Conservation (phyloP, 2,888 invertebrate species). For the Octonoba sinensis region DNA sequence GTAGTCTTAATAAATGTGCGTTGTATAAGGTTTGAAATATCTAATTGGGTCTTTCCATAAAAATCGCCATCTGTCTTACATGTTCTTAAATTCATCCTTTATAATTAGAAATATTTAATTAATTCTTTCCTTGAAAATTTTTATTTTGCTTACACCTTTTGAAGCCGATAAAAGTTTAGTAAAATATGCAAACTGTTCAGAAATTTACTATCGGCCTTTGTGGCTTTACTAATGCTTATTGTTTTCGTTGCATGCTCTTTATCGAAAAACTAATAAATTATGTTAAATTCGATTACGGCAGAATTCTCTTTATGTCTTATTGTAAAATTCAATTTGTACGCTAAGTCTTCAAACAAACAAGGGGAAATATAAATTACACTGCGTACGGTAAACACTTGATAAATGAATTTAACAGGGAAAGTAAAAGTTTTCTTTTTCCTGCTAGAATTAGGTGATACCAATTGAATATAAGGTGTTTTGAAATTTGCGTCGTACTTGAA, state of each 20-base stretch:
- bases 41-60: too few species aligned
- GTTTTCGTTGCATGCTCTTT: slow-evolving; percentile 22
- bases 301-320: slow-evolving; percentile 62
- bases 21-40: too few species aligned
- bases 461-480: too few species aligned
- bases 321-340: slow-evolving; percentile 58
- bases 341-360: slow-evolving; percentile 17
- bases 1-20: too few species aligned
- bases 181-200: slow-evolving; percentile 12
- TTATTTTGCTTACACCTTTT: too few species aligned
- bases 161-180: background rate
- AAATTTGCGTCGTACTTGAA: too few species aligned
- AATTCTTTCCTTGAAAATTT: too few species aligned
- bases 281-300: slow-evolving; percentile 61
- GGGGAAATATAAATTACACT: slow-evolving; percentile 24
- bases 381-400: slow-evolving; percentile 28
- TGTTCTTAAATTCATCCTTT: too few species aligned
- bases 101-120: too few species aligned
- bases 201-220: background rate
- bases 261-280: slow-evolving; percentile 50
- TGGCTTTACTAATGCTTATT: background rate
- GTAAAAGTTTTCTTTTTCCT: too few species aligned
- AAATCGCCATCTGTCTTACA: too few species aligned
- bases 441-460: too few species aligned
- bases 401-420: slow-evolving; percentile 31